Evolutionary conservation across 2,113 vertebrate species (phyloP).

Genomic region (Melanerpes aurifrons): DNA sequence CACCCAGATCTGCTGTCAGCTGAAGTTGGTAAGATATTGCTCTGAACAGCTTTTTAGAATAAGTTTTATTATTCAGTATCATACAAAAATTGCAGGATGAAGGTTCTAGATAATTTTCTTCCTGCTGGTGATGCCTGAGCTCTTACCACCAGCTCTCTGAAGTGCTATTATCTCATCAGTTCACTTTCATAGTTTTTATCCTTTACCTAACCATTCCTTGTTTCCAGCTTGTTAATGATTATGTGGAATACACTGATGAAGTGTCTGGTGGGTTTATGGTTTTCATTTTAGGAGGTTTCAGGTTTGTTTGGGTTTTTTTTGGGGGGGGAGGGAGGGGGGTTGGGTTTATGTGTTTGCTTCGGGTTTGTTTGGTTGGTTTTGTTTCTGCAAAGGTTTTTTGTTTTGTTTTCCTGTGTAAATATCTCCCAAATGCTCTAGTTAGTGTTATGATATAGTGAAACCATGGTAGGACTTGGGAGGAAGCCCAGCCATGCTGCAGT

Average conservation of each 20-base stretch:
- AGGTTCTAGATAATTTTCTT: not conserved
- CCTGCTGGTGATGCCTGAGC: not conserved
- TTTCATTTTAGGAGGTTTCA: not conserved
- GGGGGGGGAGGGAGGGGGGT: too few relatives aligned
- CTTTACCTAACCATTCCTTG: not conserved
- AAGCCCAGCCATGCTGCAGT: not conserved
- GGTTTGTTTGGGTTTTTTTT: too few relatives aligned
- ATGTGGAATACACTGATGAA: not conserved
- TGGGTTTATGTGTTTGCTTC: not conserved
- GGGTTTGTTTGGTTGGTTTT: not conserved
- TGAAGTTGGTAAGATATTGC: not conserved
- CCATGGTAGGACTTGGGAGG: not conserved
- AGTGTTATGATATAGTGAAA: rapidly evolving
- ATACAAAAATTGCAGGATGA: not conserved
- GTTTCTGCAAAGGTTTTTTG: not conserved
- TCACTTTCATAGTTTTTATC: not conserved
- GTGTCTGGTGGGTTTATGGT: not conserved
- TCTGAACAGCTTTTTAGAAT: not conserved
- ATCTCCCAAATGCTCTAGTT: not conserved
- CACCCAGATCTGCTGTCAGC: not conserved
- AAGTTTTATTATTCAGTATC: not conserved
- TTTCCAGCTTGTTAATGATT: not conserved
- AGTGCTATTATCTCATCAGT: not conserved
- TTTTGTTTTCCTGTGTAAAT: not conserved
- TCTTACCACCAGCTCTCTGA: not conserved